These are phyloP conservation scores for Lepus americanus DNA, from an alignment of 2,113 vertebrate species.

Conservation along the genomic window DNA sequence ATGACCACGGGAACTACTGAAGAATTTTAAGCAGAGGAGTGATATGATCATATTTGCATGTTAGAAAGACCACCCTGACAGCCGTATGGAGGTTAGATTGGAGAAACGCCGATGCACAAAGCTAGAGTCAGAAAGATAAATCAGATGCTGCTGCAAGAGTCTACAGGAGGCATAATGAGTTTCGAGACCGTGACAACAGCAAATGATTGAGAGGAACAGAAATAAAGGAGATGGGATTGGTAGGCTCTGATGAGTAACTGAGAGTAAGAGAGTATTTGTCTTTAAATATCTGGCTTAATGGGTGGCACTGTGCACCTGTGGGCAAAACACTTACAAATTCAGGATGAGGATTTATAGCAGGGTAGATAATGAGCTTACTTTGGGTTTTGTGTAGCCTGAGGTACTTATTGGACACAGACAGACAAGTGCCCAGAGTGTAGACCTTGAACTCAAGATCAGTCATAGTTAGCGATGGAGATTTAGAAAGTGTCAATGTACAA, in stretches of 20 bases:
- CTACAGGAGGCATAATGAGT: background rate
- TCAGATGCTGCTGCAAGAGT: background rate
- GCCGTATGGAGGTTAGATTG: background rate
- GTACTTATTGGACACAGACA: background rate
- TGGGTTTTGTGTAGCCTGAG: background rate
- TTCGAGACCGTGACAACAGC: background rate
- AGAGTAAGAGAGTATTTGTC: background rate
- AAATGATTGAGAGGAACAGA: background rate
- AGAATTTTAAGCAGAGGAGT: conserved; percentile 22
- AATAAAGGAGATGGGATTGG: background rate
- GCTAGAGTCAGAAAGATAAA: conserved; percentile 20
- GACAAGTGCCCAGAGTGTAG: background rate
- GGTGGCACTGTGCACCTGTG: background rate
- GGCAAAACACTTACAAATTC: background rate
- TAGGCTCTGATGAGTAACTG: background rate
- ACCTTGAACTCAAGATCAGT: background rate
- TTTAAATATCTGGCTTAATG: background rate
- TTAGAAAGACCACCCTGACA: conserved; percentile 41
- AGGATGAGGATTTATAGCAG: background rate
- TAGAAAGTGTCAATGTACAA: background rate
- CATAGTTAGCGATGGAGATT: background rate
- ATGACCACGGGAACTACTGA: background rate
- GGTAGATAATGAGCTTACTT: background rate
- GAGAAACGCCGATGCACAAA: background rate
- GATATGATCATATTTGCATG: conserved; percentile 27